phyloP scores from a whole-genome alignment of 2,113 vertebrate species.

The Bubo scandiacus region DNA sequence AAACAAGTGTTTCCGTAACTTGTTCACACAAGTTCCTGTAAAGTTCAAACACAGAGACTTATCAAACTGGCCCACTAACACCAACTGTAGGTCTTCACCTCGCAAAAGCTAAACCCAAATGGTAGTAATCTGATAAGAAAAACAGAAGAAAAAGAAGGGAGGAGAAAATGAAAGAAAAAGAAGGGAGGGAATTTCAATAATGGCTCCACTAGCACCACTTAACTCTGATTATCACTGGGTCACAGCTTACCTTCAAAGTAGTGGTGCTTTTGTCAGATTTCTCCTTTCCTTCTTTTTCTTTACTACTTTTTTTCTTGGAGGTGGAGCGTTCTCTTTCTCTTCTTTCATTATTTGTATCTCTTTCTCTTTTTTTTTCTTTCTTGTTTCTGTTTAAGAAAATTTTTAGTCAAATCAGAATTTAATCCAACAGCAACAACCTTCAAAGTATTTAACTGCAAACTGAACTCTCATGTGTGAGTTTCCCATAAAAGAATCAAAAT shows the following conservation, averaged over 20 bases:
- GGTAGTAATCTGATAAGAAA: neutral
- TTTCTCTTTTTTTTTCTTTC: slow-evolving; percentile 85
- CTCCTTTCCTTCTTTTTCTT: slow-evolving; percentile 81
- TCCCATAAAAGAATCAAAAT: neutral
- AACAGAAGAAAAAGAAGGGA: neutral
- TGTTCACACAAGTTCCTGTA: neutral
- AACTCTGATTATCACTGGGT: neutral
- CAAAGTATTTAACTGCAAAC: neutral
- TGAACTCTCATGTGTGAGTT: neutral
- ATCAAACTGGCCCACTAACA: neutral
- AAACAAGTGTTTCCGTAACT: neutral
- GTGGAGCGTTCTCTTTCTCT: slow-evolving; percentile 79
- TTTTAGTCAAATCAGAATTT: neutral
- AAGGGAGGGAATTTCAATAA: neutral
- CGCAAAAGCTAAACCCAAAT: neutral
- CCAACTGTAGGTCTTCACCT: neutral
- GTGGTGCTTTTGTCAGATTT: slow-evolving; percentile 68
- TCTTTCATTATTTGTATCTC: slow-evolving; percentile 80
- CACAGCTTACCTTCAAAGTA: slow-evolving; percentile 69
- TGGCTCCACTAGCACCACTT: neutral
- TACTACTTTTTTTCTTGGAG: slow-evolving; percentile 84
- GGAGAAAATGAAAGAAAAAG: neutral
- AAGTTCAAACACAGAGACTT: neutral
- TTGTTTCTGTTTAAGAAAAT: slow-evolving; percentile 76
- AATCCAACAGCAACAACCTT: neutral